Base-by-base conservation (phyloP, 2,113 vertebrate species). In the Otolemur garnettii region DNA sequence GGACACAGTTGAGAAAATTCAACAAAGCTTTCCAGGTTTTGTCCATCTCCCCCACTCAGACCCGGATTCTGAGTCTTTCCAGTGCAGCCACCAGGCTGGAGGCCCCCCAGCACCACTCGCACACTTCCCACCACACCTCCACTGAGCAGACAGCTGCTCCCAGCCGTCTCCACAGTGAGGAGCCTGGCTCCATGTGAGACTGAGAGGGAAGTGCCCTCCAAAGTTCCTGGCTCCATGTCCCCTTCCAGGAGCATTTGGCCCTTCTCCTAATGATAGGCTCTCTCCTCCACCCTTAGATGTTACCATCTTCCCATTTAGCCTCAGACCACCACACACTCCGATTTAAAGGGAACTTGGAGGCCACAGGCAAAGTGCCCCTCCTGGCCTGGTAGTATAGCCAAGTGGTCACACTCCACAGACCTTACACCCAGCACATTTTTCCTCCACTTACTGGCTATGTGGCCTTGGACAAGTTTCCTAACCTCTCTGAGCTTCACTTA, bases 351-450 rank as follows among this genome's bases (percentile, higher is more conserved):
- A 75, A 50, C 45, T 10, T 21, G 9, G 45, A 28, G 28, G 18
- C 38, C 24, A 12, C 8, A 1, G 42, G 38, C n/a, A 50, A 68
- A 94, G 69, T 1, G 0, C 19, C 38, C 77, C 21, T 81, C 18
- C 33, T 30, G 0, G 12, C 30, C 77, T 0, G 0, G 22, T 28
- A 42, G 60, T 45, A 38, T 22, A 50, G 9, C 35, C 26, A 0
- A 11, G 80, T 15, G 11, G 21, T 68, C 72, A 53, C 28, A 7
- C 17, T 79, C 22, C 22, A 2, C n/a, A 33, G 38, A 78, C 13
- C 8, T 33, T 68, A 18, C 53, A 21, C 10, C 11, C 75, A 86
- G 59, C 22, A 45, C 19, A 22, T 64, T 38, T 55, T 33, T 77
- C 60, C 12, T 18, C n/a, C 71, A 72, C 71, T 80, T 55, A 33